These are phyloP conservation scores for Folsomia candida DNA, from an alignment of 2,888 invertebrate species.

Conservation along the genomic window DNA sequence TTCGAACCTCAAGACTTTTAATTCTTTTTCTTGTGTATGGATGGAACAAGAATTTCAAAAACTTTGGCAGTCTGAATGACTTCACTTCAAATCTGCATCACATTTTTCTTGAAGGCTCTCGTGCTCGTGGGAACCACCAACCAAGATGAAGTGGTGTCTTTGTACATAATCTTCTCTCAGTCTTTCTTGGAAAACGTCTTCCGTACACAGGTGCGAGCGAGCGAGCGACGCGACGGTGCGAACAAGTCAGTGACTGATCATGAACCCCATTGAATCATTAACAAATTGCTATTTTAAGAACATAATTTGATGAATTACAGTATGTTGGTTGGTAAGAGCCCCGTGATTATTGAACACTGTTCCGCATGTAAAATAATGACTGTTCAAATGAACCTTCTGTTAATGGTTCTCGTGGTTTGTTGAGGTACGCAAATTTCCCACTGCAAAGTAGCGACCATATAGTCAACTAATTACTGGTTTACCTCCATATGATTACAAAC, in stretches of 20 bases:
- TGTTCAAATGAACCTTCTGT: not conserved
- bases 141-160: not conserved
- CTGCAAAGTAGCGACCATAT: not conserved
- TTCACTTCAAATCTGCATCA: not conserved
- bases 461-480: too few relatives aligned
- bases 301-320: not conserved
- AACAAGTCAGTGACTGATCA: too few relatives aligned
- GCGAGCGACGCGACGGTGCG: too few relatives aligned
- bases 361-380: not conserved
- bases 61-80: not conserved
- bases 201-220: not conserved
- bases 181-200: too few relatives aligned
- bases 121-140: slow-evolving; percentile 4
- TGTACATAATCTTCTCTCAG: too few relatives aligned
- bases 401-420: too few relatives aligned
- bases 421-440: not conserved
- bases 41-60: too few relatives aligned
- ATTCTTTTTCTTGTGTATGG: not conserved
- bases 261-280: not conserved
- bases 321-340: not conserved
- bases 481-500: not conserved
- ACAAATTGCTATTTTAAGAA: slow-evolving; percentile 6
- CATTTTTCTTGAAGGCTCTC: not conserved
- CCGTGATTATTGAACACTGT: not conserved
- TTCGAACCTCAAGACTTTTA: not conserved